Conservation (phyloP, 2,888 invertebrate genomes). For the Scaptomyza parva region DNA sequence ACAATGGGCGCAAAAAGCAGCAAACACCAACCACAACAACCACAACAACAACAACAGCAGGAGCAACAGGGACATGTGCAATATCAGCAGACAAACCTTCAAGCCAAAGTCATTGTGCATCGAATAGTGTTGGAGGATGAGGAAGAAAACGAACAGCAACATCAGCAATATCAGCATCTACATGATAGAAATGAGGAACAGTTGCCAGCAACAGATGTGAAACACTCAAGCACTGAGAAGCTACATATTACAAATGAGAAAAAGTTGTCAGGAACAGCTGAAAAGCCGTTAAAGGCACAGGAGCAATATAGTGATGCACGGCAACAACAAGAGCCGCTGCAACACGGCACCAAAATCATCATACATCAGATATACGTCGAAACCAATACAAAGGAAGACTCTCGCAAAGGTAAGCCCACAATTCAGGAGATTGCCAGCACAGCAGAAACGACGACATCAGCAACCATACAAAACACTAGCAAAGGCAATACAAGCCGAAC, state of each 20-base stretch:
- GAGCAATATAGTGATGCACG: conserved; percentile 17
- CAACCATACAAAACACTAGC: conserved; percentile 12
- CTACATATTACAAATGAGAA: neutral
- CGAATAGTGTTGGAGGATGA: conserved; percentile 51
- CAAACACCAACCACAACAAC: conserved; percentile 55
- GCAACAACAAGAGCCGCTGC: conserved; percentile 25
- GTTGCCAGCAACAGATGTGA: conserved; percentile 7
- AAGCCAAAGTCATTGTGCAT: conserved; percentile 79
- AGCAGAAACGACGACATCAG: conserved; percentile 27
- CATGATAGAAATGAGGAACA: neutral
- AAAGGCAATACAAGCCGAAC: conserved; percentile 52
- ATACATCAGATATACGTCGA: conserved; percentile 64
- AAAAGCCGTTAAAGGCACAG: too few relatives aligned
- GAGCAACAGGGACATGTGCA: conserved; percentile 29
- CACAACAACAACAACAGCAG: conserved; percentile 8
- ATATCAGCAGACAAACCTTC: too few relatives aligned
- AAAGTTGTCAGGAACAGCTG: conserved; percentile 7
- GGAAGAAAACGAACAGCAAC: conserved; percentile 3
- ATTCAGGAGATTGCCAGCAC: conserved; percentile 70
- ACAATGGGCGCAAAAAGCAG: conserved; percentile 70
- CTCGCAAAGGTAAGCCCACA: conserved; percentile 55
- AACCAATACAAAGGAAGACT: conserved; percentile 46
- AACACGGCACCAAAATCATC: conserved; percentile 71
- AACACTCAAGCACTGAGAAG: neutral
- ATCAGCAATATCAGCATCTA: conserved; percentile 3